phyloP scores from a whole-genome alignment of 2,113 vertebrate species.

The Eonycteris spelaea region DNA sequence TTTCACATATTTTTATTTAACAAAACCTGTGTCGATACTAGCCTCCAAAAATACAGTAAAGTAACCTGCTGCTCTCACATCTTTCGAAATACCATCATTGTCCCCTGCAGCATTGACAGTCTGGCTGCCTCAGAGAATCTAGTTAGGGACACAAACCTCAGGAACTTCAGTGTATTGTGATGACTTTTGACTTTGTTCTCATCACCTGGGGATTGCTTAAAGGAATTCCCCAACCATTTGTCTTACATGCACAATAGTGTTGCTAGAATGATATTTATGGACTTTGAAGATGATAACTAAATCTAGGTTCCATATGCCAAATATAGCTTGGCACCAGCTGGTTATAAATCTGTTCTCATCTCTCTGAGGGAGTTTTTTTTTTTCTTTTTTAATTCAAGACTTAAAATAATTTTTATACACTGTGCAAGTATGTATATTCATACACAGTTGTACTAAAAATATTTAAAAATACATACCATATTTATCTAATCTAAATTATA shows the following conservation, averaged over 20 bases:
- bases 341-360: constrained; percentile 82
- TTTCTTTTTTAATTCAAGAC: constrained; percentile 81
- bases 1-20: constrained; percentile 31
- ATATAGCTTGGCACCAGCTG: constrained; percentile 83
- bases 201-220: constrained; percentile 62
- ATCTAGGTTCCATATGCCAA: constrained; percentile 82
- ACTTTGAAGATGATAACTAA: constrained; percentile 80
- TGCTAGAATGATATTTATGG: constrained; percentile 78
- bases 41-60: neutral
- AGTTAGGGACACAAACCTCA: constrained; percentile 24
- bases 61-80: neutral
- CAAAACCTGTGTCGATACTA: neutral
- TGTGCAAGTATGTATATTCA: neutral
- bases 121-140: neutral
- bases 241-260: constrained; percentile 67
- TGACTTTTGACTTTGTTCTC: constrained; percentile 52
- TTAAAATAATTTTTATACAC: constrained; percentile 72
- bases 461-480: neutral
- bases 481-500: constrained; percentile 21
- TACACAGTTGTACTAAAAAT: neutral
- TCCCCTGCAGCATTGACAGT: neutral
- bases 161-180: neutral
- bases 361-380: constrained; percentile 77
- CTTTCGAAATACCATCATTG: neutral
- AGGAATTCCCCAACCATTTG: constrained; percentile 75